Evolutionary conservation across 2,888 invertebrate genomes (phyloP), one percentile per base, ranked within the genome.

Genomic region (Brenthis daphne): DNA sequence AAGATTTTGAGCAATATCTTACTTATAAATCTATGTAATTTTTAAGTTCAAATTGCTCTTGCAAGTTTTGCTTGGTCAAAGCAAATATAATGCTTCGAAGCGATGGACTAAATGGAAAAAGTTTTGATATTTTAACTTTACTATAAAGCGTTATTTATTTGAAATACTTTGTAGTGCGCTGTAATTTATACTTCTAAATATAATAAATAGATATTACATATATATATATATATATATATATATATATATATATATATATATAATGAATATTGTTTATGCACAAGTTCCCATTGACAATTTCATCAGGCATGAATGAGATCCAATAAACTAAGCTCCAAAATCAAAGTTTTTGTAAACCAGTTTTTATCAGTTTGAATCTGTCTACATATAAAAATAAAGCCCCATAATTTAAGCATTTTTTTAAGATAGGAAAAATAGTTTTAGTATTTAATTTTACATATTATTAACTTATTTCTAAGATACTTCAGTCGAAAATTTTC

Each of bases 121-220:
- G 67, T 72, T 72, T 69, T 69, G 64, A 72, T 72, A 64, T 65
- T 69, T 72, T 57, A 67, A 61, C 71, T 57, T 65, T 69, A 67
- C 51, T 33, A 53, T 67, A 57, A 24, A 63, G 65, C 61, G 61
- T 58, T 63, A 72, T 72, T 69, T 67, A 65, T 69, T 69, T 55
- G 50, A 48, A 55, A 60, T 70, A 64, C 47, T 55, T 67, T 60
- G 60, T 55, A 60, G 58, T 60, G 58, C 14, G 8, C 8, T 60
- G 33, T 29, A 47, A 43, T 53, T 53, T 58, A 48, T 57, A 58
- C 48, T 64, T 55, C 12, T 16, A 20, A n/a, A 58, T 50, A 48
- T 64, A 54, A 64, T 37, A 50, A 20, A 20, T 20, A 20, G 20
- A 20, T 20, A 20, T 20, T 1, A 20, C 1, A 24, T 24, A 24